These are phyloP conservation scores for Phalanger gymnotis DNA, from an alignment of 2,797 vertebrate species.

Conservation along the genomic window DNA sequence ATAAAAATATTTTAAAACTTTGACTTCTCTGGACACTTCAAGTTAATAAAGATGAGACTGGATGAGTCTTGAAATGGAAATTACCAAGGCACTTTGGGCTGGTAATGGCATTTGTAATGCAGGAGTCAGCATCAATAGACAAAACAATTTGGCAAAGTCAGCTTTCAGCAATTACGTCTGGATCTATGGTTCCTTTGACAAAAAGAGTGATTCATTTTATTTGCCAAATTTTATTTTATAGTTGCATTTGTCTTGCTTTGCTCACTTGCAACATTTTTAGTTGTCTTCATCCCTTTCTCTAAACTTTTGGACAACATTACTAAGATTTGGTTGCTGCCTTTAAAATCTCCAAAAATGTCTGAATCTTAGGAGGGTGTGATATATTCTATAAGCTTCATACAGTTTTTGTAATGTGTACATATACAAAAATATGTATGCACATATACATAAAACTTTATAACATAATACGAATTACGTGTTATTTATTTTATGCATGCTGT, in stretches of 20 bases:
- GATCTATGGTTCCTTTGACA: conserved; percentile 54
- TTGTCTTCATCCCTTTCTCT: conserved; percentile 15
- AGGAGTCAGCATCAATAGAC: conserved; percentile 59
- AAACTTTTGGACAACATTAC: conserved; percentile 23
- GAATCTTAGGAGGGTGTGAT: background rate
- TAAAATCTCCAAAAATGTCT: conserved; percentile 21
- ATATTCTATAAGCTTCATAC: background rate
- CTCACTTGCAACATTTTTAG: conserved; percentile 20
- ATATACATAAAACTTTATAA: background rate
- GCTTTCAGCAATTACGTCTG: conserved; percentile 43
- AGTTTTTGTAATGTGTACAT: background rate
- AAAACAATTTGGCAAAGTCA: conserved; percentile 25
- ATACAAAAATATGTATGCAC: background rate
- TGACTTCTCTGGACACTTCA: conserved; percentile 28
- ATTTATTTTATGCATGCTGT: background rate
- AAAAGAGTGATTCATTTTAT: conserved; percentile 38
- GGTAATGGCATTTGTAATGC: background rate
- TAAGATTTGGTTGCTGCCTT: background rate
- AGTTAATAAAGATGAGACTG: conserved; percentile 56
- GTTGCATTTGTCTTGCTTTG: conserved; percentile 40
- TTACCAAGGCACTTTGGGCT: conserved; percentile 48
- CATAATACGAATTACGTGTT: background rate
- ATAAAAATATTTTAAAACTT: conserved; percentile 51
- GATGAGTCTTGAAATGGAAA: conserved; percentile 52
- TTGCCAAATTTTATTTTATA: conserved; percentile 58